Conservation (phyloP, 2,888 invertebrate species). For the Agonopterix subpropinquella region DNA sequence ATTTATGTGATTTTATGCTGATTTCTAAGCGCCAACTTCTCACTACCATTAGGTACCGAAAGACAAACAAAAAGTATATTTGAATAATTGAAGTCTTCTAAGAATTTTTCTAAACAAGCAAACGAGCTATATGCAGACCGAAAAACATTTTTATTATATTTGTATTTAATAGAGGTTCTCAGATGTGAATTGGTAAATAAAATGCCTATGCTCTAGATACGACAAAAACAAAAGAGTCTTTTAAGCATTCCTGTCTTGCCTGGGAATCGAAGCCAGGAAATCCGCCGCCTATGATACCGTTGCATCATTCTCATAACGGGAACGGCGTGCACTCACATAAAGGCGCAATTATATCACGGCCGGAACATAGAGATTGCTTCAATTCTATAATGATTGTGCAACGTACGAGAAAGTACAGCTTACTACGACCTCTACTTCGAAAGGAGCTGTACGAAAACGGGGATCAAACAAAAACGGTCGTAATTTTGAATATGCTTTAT, state of each 20-base stretch:
- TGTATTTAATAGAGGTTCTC: no score
- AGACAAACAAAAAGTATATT: no score
- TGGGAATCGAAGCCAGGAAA: conserved; percentile 62
- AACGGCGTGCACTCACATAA: conserved; percentile 30
- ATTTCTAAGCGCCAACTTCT: no score
- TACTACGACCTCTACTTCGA: conserved; percentile 13
- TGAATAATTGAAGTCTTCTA: no score
- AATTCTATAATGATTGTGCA: conserved; percentile 59
- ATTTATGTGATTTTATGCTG: no score
- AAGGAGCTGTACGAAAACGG: conserved; percentile 14
- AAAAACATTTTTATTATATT: no score
- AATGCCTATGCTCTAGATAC: no score
- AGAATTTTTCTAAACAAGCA: no score
- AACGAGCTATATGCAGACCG: no score
- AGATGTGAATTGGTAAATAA: no score
- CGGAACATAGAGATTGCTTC: conserved; percentile 63
- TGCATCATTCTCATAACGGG: conserved; percentile 51
- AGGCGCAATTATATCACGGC: conserved; percentile 46
- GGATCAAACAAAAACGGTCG: conserved; percentile 27
- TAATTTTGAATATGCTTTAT: conserved; percentile 18
- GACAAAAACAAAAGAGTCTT: not conserved
- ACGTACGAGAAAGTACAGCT: conserved; percentile 23
- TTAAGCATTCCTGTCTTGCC: conserved; percentile 39
- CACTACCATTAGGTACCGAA: no score
- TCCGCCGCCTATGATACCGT: conserved; percentile 46